A percentile compares a stretch with the other conserved stretches of the same genome.
Conservation (phyloP, 64 coral and sea anemone species). For the Hydrozoanthus tunicans region DNA sequence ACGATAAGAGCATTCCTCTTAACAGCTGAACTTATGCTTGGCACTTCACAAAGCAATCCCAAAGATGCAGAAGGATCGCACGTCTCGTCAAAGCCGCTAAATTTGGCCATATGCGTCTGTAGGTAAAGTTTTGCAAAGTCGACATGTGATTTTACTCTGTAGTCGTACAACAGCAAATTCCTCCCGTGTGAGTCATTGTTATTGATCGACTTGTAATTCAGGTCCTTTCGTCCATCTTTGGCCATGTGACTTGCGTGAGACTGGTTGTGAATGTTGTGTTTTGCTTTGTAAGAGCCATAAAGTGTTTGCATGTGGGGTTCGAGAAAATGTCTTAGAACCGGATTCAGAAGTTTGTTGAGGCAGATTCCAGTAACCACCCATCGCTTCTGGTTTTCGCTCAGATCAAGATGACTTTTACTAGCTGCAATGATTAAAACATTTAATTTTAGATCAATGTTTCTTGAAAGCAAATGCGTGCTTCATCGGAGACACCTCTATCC, state of each 20-base stretch:
- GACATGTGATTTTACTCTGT: constrained; percentile 34
- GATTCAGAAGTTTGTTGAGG: constrained; percentile 15
- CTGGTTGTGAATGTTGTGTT: constrained; percentile 35
- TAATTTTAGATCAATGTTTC: too few relatives aligned
- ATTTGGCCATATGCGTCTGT: constrained; percentile 49
- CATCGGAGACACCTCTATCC: too few relatives aligned
- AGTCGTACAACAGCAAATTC: constrained; percentile 22
- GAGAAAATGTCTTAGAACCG: constrained; percentile 17
- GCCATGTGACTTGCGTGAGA: neutral
- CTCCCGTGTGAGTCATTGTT: constrained; percentile 13
- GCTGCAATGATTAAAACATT: neutral
- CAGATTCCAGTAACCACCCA: constrained; percentile 43
- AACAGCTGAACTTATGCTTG: neutral
- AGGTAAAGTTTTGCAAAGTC: constrained; percentile 51
- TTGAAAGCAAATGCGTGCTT: too few relatives aligned
- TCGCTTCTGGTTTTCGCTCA: constrained; percentile 53
- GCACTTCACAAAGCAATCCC: constrained; percentile 13
- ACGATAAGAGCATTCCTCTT: constrained; percentile 9
- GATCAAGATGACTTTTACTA: neutral
- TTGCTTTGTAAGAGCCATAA: constrained; percentile 2
- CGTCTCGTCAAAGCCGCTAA: constrained; percentile 28
- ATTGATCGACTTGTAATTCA: constrained; percentile 47
- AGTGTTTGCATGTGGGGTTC: constrained; percentile 21
- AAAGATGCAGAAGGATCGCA: constrained; percentile 32
- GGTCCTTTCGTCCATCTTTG: constrained; percentile 22